These are phyloP conservation scores for Arvicanthis niloticus DNA, from an alignment of 2,113 vertebrate species.

Conservation along the genomic window DNA sequence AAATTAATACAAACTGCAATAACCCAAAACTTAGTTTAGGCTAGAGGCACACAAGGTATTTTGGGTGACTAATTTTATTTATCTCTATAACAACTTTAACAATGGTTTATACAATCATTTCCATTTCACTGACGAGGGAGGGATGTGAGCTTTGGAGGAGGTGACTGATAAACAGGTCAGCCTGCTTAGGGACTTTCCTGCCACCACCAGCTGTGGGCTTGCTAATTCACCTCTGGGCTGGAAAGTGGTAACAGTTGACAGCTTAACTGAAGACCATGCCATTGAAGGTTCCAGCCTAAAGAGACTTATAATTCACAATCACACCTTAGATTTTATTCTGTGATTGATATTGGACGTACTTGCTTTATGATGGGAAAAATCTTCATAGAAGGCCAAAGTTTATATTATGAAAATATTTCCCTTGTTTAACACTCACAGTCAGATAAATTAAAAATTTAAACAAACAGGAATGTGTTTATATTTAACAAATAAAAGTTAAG, in stretches of 20 bases:
- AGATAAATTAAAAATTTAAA: neutral
- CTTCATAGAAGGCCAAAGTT: neutral
- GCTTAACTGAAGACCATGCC: neutral
- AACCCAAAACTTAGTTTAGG: neutral
- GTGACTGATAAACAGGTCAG: neutral
- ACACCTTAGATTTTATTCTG: neutral
- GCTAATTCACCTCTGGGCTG: neutral
- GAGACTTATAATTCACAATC: neutral
- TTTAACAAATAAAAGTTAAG: neutral
- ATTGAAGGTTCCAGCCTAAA: neutral
- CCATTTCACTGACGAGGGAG: neutral
- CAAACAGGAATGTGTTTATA: neutral
- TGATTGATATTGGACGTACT: neutral
- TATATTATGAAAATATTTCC: neutral
- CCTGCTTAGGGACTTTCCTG: neutral
- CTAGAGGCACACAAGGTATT: neutral
- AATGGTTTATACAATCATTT: neutral
- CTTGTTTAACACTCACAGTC: neutral
- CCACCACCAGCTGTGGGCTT: neutral
- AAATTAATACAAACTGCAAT: slow-evolving; percentile 1
- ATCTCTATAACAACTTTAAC: neutral
- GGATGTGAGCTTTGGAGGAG: neutral
- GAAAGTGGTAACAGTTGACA: neutral
- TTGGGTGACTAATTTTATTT: neutral
- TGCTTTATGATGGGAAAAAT: neutral